These are phyloP conservation scores for Philaenus spumarius DNA, from an alignment of 1,140 invertebrate genomes.

Conservation along the genomic window DNA sequence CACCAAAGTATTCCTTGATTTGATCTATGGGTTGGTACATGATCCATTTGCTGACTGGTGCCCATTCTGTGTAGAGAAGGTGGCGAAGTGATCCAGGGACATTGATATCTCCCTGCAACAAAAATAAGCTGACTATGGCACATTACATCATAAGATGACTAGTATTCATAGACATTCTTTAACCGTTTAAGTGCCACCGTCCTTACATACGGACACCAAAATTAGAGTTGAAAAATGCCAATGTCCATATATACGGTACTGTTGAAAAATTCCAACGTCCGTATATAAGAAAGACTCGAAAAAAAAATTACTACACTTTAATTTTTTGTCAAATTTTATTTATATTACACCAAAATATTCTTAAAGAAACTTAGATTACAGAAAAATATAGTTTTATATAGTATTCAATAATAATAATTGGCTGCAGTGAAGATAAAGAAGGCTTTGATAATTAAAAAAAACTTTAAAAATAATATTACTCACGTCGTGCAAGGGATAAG, in stretches of 20 bases:
- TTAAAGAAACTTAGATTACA: too few species aligned
- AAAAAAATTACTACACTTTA: background rate
- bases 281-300: too few species aligned
- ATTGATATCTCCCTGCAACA: slow-evolving; percentile 58
- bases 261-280: background rate
- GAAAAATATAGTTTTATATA: too few species aligned
- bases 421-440: too few species aligned
- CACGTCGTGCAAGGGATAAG: slow-evolving; percentile 89
- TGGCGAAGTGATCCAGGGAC: slow-evolving; percentile 62
- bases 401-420: too few species aligned
- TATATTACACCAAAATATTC: too few species aligned
- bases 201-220: too few species aligned
- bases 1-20: slow-evolving; percentile 84
- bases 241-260: background rate
- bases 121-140: too few species aligned
- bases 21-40: slow-evolving; percentile 86
- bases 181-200: background rate
- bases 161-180: too few species aligned
- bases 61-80: slow-evolving; percentile 80
- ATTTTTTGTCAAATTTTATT: too few species aligned
- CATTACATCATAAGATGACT: too few species aligned
- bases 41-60: slow-evolving; percentile 67
- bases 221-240: too few species aligned
- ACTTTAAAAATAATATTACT: slow-evolving; percentile 33
- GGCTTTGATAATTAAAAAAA: background rate